phyloP scores from a whole-genome alignment of 2,797 vertebrate genomes.

The Chlorospingus flavigularis region DNA sequence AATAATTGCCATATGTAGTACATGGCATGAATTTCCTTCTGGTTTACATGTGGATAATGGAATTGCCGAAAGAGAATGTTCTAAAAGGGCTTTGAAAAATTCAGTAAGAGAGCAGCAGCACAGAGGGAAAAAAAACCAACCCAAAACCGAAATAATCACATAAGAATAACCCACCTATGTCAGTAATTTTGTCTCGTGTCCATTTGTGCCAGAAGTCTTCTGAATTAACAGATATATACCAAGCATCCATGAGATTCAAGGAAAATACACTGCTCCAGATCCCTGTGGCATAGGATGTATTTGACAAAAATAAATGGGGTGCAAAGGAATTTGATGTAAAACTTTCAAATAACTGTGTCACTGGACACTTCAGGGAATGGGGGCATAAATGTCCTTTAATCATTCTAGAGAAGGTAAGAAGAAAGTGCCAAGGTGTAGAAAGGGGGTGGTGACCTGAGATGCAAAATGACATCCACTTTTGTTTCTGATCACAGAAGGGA shows the following conservation, averaged over 20 bases:
- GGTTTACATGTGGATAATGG: neutral
- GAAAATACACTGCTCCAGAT: conserved; percentile 84
- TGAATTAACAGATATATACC: conserved; percentile 72
- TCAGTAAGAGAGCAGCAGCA: neutral
- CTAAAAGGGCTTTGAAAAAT: neutral
- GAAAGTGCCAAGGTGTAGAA: neutral
- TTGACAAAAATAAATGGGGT: neutral
- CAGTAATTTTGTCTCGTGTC: conserved; percentile 70
- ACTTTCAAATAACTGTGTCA: neutral
- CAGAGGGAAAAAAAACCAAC: neutral
- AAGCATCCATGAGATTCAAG: conserved; percentile 79
- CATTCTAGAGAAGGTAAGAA: neutral
- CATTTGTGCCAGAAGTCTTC: conserved; percentile 80
- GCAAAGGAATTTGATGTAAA: neutral
- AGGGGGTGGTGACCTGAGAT: neutral
- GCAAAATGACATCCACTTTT: too few species aligned
- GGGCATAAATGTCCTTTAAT: neutral
- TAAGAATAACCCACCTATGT: conserved; percentile 68
- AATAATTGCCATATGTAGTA: neutral
- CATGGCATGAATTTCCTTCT: neutral
- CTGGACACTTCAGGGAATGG: neutral
- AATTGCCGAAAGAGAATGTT: neutral
- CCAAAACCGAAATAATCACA: neutral
- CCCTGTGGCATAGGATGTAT: conserved; percentile 50
- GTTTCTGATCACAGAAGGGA: neutral